Evolutionary conservation across 2,797 vertebrate genomes (phyloP), one percentile per base, ranked within the genome.

Genomic region (Picus viridis): DNA sequence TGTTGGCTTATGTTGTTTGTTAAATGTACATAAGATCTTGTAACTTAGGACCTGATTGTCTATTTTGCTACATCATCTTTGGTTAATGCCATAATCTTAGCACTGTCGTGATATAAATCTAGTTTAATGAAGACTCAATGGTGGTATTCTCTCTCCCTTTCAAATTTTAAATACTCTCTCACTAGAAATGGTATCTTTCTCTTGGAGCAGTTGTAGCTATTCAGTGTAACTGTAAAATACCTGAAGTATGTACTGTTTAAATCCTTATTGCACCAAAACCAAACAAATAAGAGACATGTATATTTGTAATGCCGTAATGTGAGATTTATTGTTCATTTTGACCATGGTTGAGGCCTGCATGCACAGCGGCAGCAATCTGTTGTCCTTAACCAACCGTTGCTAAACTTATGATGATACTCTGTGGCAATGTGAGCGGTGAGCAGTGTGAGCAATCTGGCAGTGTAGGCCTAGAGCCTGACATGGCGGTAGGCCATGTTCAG

Each of bases 261-360:
- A 68, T 34, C 13, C 12, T 81, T 83, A 22, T 9, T 81, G n/a
- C 12, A 75, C 13, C 2, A 20, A 59, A 73, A 1, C 1, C 59
- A 73, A 1, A 1, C 16, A 61, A 67, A 39, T 39, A 39, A 39
- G 70, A 57, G 32, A 0, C 7, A 20, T 2, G 3, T 26, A 17
- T 32, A 19, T 41, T 73, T 68, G 29, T 67, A 71, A 53, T n/a
- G 9, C 18, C 43, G 16, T 74, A 62, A 32, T 3, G 10, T 4
- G n/a, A n/a, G 16, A 29, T 43, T 58, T 57, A 24, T 61, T 61
- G 36, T 53, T 57, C 14, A 49, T 49, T 22, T 49, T 63, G 32
- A 15, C 69, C 7, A 6, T 27, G 6, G 6, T 32, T 56, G 27
- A 72, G 10, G 10, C 54, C 19, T 65, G 4, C 61, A 30, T 47